Base-by-base conservation (phyloP, 2,797 vertebrate species). In the Psittacula echo region DNA sequence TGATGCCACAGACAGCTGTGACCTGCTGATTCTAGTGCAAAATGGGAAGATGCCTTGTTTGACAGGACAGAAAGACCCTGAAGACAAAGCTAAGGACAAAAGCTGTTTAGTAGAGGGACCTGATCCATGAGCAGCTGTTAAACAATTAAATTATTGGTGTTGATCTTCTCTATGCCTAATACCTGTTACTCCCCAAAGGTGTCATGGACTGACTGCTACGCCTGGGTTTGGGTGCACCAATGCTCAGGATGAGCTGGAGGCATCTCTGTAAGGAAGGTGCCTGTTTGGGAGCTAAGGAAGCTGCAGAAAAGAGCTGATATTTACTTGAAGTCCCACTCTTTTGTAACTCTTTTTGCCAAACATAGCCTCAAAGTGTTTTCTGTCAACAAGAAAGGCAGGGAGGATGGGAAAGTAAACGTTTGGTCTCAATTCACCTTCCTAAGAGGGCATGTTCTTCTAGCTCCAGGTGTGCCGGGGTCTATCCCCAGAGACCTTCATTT, bases 11-110 rank as follows among this genome's bases (percentile, higher is more conserved):
- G 39, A 10, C 30, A 13, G 10, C 27, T 3, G 0, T 30, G n/a
- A 67, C 9, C 70, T 72, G 27, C 32, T 51, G 42, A 6, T 67
- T 58, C 53, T 67, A n/a, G 19, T 0, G 0, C 1, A 3, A 66
- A 56, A 54, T 7, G 5, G 11, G 10, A 19, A 76, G n/a, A 26
- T 34, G 9, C 5, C 18, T 67, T 37, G 6, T 47, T 53, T 76
- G 39, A 21, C 1, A 2, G 60, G 44, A 84, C 42, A 51, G 44
- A 76, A 67, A 22, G 42, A 42, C 27, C 8, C 27, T 62, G 47
- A 53, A 68, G 66, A 50, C 3, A 47, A 78, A 56, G 22, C 2
- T 42, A 54, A 75, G 20, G 51, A 71, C 29, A 50, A 75, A 70
- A 17, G 22, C 32, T 1, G 0, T 32, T 41, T 67, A 60, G 51